Evolutionary conservation across 64 coral and sea anemone species (phyloP).

Genomic region (Actinia equina): DNA sequence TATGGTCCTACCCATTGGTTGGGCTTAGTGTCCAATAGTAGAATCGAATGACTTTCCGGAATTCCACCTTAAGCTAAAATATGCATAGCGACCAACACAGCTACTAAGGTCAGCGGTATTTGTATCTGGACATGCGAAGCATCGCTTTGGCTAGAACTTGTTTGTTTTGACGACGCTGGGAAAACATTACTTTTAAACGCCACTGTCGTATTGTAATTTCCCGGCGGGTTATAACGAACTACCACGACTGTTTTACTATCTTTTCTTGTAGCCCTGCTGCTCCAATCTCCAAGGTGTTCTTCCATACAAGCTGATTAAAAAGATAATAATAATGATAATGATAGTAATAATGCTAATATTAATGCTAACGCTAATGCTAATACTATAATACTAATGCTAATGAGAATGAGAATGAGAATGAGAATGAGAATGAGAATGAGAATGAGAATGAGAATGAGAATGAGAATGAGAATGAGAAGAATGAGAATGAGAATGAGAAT

Average conservation of each 20-base stretch:
- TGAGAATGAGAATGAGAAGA: no score
- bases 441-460: no score
- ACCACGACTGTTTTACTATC: slow-evolving; percentile 40
- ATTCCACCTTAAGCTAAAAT: not conserved
- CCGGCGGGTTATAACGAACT: slow-evolving; percentile 40
- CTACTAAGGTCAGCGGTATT: not conserved
- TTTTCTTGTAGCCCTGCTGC: slow-evolving; percentile 21
- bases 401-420: no score
- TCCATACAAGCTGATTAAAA: slow-evolving; percentile 32
- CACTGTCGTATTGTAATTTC: slow-evolving; percentile 38
- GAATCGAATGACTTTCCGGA: no score
- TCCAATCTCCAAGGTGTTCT: slow-evolving; percentile 33
- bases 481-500: no score
- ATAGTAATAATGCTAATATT: no score
- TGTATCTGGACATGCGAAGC: not conserved
- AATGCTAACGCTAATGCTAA: no score
- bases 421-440: no score
- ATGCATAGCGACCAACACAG: not conserved
- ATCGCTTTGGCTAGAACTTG: not conserved
- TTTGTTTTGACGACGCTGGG: not conserved
- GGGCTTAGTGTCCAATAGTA: no score
- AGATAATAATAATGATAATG: not conserved
- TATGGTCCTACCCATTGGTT: no score
- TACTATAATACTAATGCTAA: no score
- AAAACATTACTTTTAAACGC: slow-evolving; percentile 37